Evolutionary conservation across 2,113 vertebrate species (phyloP), one percentile per base, ranked within the genome.

Genomic region (Coregonus clupeaformis): DNA sequence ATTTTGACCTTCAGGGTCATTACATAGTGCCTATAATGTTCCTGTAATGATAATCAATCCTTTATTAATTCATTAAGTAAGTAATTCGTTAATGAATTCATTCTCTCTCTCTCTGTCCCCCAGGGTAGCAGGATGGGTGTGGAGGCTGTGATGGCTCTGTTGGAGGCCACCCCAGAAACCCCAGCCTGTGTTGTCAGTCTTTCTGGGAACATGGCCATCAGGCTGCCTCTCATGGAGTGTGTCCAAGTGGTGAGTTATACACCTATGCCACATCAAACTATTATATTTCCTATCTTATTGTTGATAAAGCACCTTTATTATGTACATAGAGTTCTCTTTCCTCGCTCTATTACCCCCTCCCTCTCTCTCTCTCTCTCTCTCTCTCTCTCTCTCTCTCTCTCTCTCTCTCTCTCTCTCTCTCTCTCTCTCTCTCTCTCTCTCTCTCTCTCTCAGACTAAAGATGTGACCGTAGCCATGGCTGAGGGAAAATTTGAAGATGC

Each of bases 51-150:
- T 52, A 18, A 52, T 52, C 12, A 0, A 52, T 59, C 52, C 13
- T 14, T n/a, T 14, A 4, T 49, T 13, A 29, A 12, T 20, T 42
- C 27, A 24, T n/a, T n/a, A n/a, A n/a, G n/a, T n/a, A n/a, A n/a
- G n/a, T n/a, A n/a, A n/a, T n/a, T n/a, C n/a, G n/a, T n/a, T n/a
- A n/a, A n/a, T n/a, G n/a, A n/a, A n/a, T n/a, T n/a, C n/a, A n/a
- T n/a, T n/a, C n/a, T 64, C 4, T 65, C 12, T 16, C n/a, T 69
- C n/a, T 60, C 32, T 11, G 0, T 80, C 25, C 47, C 45, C 6
- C 84, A 98, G 96, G 96, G 94, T 69, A 98, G 97, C 90, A 93
- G 96, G 73, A 97, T 98, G 96, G 97, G 97, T 0, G 96, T 98
- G 5, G 97, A 98, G 79, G 94, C 97, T 0, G 96, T 98, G 30